Base-by-base conservation (phyloP, 2,888 invertebrate genomes). In the Phlogophora meticulosa region DNA sequence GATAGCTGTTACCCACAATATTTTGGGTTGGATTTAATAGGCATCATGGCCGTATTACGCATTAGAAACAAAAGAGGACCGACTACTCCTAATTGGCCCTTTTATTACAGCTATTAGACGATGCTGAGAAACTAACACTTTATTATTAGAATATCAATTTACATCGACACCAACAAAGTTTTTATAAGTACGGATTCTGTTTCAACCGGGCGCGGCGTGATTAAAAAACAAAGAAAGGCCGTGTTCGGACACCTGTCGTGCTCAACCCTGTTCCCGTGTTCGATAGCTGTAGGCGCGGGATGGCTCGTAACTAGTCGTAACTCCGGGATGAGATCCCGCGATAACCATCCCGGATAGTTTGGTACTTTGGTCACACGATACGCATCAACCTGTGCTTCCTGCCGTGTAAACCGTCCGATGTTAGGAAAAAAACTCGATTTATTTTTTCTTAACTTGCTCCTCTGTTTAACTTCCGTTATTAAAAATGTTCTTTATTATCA, bases 221-320 rank as follows among this genome's bases (percentile, higher is more conserved):
- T 52, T 51, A 67, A 79, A 76, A 76, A 79, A 61, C 20, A 46
- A 73, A 59, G 17, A 43, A 64, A 58, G 34, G 3, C 17, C 28
- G 48, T 59, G 73, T 73, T 59, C 67, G 57, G 76, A 61, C 67
- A 79, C 79, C 76, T 76, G 76, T 62, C 69, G 80, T 48, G 80
- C 49, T 13, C 69, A 75, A 22, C 69, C 75, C 58, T 79, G 53
- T 64, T 60, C 69, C 75, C 77, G 82, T 72, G 79, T 45, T 70
- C 75, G 90, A 91, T 92, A 91, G 85, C 85, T 85, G 86, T 82
- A 87, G 88, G 89, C 87, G 77, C 85, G 78, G 89, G 89, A 88
- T 81, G 80, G 78, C 81, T 82, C 85, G 86, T 88, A 88, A 82
- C 85, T 87, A 78, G 81, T 82, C 85, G 86, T 88, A 88, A 82